Percentiles rank a stretch among this genome's conserved stretches.
Conservation (phyloP, 2,113 vertebrate species). For the Salvator merianae region DNA sequence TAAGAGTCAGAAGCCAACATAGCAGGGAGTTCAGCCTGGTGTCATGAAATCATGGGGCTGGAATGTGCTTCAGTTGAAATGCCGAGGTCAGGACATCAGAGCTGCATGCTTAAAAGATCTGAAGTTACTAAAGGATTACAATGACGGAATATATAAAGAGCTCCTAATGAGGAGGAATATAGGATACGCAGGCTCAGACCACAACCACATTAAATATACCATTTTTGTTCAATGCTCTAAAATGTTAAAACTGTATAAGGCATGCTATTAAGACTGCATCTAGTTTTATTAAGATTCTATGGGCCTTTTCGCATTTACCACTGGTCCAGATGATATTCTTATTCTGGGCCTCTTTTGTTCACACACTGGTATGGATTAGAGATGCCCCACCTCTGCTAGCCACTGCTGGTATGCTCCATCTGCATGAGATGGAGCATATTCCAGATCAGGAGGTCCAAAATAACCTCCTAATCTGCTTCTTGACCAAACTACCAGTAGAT, state of each 20-base stretch:
- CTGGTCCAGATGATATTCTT: too few species aligned
- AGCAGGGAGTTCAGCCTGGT: slow-evolving; percentile 71
- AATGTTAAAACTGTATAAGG: slow-evolving; percentile 46
- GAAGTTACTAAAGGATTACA: slow-evolving; percentile 64
- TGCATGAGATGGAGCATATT: too few species aligned
- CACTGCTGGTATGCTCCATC: too few species aligned
- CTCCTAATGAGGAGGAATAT: slow-evolving; percentile 63
- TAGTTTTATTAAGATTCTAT: too few species aligned
- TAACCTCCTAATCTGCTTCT: too few species aligned
- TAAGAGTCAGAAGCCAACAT: slow-evolving; percentile 71
- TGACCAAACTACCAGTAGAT: too few species aligned
- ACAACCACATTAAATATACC: slow-evolving; percentile 52
- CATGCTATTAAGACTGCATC: slow-evolving; percentile 33
- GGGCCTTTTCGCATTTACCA: too few species aligned
- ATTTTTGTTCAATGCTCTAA: slow-evolving; percentile 52
- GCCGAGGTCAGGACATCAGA: slow-evolving; percentile 65
- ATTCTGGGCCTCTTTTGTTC: too few species aligned
- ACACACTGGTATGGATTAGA: too few species aligned
- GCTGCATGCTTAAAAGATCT: slow-evolving; percentile 64
- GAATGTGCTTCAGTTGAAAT: slow-evolving; percentile 71
- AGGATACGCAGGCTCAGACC: slow-evolving; percentile 66
- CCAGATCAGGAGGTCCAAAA: too few species aligned
- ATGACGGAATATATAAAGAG: slow-evolving; percentile 51
- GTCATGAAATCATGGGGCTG: slow-evolving; percentile 77
- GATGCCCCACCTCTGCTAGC: too few species aligned